Conservation (phyloP, 30 jellyfish, hydroid and myxozoan genomes). For the Chironex yamaguchii region DNA sequence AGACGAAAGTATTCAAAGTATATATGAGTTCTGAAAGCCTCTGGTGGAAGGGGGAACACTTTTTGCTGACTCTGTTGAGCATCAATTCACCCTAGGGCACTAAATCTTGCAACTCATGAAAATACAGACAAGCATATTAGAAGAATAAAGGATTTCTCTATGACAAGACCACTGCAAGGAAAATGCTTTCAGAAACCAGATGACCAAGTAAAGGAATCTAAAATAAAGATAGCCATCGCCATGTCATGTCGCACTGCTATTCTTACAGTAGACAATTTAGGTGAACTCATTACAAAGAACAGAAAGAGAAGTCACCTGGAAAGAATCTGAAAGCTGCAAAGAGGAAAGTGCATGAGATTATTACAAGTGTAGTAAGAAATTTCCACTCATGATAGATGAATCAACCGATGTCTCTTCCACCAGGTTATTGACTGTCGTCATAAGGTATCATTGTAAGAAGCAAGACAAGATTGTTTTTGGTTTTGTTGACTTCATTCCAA, state of each 20-base stretch:
- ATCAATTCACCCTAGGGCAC: conserved; percentile 24
- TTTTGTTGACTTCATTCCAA: conserved; percentile 57
- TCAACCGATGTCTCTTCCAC: conserved; percentile 45
- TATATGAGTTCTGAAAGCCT: conserved; percentile 20
- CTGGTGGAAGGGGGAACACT: conserved; percentile 25
- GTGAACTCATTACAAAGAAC: conserved; percentile 44
- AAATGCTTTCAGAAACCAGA: conserved; percentile 22
- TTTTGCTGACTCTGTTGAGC: conserved; percentile 13
- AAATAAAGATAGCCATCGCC: conserved; percentile 14
- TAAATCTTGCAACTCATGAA: conserved; percentile 18
- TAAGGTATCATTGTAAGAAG: conserved; percentile 39
- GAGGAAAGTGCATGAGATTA: conserved; percentile 36
- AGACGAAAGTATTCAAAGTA: conserved; percentile 6
- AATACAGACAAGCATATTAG: conserved; percentile 59
- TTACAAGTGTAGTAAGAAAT: conserved; percentile 27
- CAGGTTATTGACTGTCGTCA: conserved; percentile 47
- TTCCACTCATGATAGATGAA: conserved; percentile 12
- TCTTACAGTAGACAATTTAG: conserved; percentile 58
- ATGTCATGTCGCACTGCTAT: conserved; percentile 68
- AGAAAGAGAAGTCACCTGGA: conserved; percentile 61
- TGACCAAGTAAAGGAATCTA: conserved; percentile 28
- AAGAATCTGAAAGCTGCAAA: conserved; percentile 55
- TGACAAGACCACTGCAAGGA: conserved; percentile 34
- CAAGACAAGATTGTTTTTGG: conserved; percentile 28
- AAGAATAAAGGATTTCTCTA: conserved; percentile 25